Base-by-base conservation (phyloP, 2,888 invertebrate genomes). In the Nezara viridula region DNA sequence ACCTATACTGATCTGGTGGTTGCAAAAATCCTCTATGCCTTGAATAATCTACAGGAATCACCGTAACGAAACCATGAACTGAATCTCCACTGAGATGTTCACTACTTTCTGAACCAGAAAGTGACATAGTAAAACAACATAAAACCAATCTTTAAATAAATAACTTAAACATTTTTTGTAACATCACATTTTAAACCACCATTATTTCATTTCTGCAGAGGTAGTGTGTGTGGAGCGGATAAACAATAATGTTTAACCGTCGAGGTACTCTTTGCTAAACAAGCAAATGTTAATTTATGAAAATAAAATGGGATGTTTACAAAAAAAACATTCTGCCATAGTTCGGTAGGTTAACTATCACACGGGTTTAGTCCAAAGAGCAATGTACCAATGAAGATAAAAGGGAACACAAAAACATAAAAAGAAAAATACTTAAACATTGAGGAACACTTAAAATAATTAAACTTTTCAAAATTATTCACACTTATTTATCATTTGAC, bases 1-100 rank as follows among this genome's bases (percentile, higher is more conserved):
- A 94, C 94, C 94, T 94, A 92, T 94, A 94, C 92, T 94, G 94
- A 92, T 94, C 94, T 92, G 94, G 94, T 2, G 94, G 94, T 92
- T 94, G 94, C 91, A 94, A 94, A 73, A 94, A 94, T 92, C 94
- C 94, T 91, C 91, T 90, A 88, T 94, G 93, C 89, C 94, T 92
- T 37, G 94, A 93, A 92, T 94, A 95, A 91, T 95, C 95, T 60
- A 94, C 94, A 3, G 95, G 95, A 90, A 95, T 94, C 60, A 95
- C 94, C 37, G 94, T 95, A 73, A 95, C 94, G 91, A 94, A 94
- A 92, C 94, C 94, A 90, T 94, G 89, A 86, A 85, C 90, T 85
- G 90, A 89, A 88, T 91, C 91, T 37, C 85, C 89, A 50, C 90
- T 89, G 55, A 91, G 85, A 89, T 89, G 90, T 66, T 91, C 91